Conservation (phyloP, 2,888 invertebrate genomes). For the Ectemnius lituratus region DNA sequence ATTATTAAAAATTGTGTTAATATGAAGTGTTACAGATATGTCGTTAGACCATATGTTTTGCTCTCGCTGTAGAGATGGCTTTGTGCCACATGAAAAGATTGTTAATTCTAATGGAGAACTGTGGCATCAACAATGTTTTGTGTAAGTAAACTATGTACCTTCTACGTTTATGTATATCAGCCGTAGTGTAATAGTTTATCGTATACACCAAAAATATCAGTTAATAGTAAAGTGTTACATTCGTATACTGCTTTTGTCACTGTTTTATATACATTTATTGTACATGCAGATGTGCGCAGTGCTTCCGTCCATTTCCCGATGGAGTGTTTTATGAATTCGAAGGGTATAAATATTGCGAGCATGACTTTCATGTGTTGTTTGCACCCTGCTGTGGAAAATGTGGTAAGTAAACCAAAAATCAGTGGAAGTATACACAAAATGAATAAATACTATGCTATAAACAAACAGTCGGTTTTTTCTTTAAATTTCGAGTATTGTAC, state of each 20-base stretch:
- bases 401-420: conserved; percentile 77
- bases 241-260: background rate
- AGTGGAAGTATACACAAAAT: background rate
- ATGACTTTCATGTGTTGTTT: conserved; percentile 98
- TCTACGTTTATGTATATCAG: background rate
- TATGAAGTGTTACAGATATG: conserved; percentile 81
- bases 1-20: too few species aligned
- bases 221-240: background rate
- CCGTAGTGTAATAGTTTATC: background rate
- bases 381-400: conserved; percentile 93
- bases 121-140: conserved; percentile 99
- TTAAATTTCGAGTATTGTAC: background rate
- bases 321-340: conserved; percentile 99
- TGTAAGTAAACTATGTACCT: conserved; percentile 83
- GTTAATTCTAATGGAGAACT: conserved; percentile 99
- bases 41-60: conserved; percentile 96
- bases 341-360: conserved; percentile 99
- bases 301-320: conserved; percentile 98
- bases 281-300: conserved; percentile 93
- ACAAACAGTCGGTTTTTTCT: too few species aligned
- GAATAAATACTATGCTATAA: too few species aligned
- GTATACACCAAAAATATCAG: too few species aligned
- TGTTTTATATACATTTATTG: conserved; percentile 9
- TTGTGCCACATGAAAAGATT: conserved; percentile 97
- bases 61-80: conserved; percentile 96